A percentile compares a stretch with the other conserved stretches of the same genome.
phyloP scores from a whole-genome alignment of 2,888 invertebrate genomes.

The Lampropteryx suffumata region DNA sequence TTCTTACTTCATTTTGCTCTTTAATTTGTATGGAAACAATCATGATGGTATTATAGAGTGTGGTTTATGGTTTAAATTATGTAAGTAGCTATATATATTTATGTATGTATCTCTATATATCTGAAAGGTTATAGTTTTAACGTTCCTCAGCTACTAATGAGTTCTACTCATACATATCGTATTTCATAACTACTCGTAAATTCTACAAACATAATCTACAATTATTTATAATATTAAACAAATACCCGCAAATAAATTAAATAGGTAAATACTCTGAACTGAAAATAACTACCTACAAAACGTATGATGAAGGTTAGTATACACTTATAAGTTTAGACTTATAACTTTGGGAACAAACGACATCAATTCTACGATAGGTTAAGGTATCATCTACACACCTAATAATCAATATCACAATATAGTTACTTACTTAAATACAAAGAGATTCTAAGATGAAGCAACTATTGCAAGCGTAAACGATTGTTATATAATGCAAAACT shows the following conservation, averaged over 20 bases:
- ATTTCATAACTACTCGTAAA: too few relatives aligned
- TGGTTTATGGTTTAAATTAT: too few relatives aligned
- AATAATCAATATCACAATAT: conserved; percentile 76
- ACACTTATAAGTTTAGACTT: background rate
- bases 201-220: too few relatives aligned
- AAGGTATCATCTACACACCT: conserved; percentile 45
- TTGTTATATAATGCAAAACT: conserved; percentile 24
- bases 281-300: too few relatives aligned
- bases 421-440: conserved; percentile 65
- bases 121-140: conserved; percentile 3
- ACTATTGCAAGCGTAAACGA: conserved; percentile 21
- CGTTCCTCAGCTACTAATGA: conserved; percentile 34
- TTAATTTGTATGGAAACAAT: too few relatives aligned
- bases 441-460: conserved; percentile 53
- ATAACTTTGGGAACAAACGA: conserved; percentile 41
- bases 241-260: conserved; percentile 7
- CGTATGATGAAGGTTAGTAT: background rate
- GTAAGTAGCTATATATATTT: too few relatives aligned
- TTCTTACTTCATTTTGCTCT: too few relatives aligned
- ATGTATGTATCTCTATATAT: too few relatives aligned
- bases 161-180: conserved; percentile 17
- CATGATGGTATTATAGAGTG: too few relatives aligned
- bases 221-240: background rate
- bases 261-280: too few relatives aligned
- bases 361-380: conserved; percentile 44